Evolutionary conservation across 1,140 invertebrate genomes (phyloP).

Genomic region (Agrilus planipennis): DNA sequence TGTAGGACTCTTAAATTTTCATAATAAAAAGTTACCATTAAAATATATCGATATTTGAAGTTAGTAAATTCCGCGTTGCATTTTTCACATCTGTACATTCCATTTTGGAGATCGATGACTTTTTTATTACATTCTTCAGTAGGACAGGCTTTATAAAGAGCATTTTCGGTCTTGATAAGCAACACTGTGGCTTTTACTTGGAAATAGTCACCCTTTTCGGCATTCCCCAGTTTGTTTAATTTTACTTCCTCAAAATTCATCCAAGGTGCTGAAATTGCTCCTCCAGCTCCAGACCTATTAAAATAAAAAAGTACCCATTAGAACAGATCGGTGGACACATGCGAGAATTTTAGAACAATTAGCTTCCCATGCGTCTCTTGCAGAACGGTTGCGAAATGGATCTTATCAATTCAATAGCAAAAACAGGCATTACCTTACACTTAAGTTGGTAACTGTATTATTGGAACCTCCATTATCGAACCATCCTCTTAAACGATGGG

Average conservation of each 20-base stretch:
- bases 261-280: constrained; percentile 41
- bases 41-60: constrained; percentile 76
- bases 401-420: neutral
- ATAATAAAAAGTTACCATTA: constrained; percentile 65
- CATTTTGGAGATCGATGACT: constrained; percentile 76
- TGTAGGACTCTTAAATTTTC: no score
- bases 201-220: constrained; percentile 70
- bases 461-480: constrained; percentile 64
- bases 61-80: constrained; percentile 74
- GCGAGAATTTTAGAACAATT: no score
- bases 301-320: no score
- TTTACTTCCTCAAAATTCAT: constrained; percentile 63
- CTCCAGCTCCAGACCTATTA: constrained; percentile 36
- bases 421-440: constrained; percentile 37
- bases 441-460: constrained; percentile 49
- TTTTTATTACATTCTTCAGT: constrained; percentile 85
- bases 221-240: constrained; percentile 45
- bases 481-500: constrained; percentile 80
- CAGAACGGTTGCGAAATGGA: no score
- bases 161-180: constrained; percentile 62
- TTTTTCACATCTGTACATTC: constrained; percentile 87
- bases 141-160: constrained; percentile 84
- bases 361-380: no score
- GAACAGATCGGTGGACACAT: neutral
- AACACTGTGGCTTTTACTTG: constrained; percentile 55